Conservation (phyloP, 2,888 invertebrate species). For the Gymnocheta viridis region DNA sequence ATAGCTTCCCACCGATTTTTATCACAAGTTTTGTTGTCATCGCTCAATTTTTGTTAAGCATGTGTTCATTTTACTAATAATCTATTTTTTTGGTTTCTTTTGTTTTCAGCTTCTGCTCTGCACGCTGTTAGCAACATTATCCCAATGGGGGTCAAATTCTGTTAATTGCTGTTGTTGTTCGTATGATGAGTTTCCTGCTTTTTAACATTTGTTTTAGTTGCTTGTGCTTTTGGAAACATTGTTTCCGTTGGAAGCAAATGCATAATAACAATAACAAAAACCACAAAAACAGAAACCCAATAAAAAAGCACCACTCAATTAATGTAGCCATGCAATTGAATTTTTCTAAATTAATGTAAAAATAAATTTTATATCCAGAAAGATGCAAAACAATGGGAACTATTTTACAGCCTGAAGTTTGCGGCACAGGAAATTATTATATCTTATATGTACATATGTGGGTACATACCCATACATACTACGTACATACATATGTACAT, state of each 20-base stretch:
- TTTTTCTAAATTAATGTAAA: constrained; percentile 30
- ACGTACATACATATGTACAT: no score
- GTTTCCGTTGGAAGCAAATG: background rate
- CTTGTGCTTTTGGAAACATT: background rate
- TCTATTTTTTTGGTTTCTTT: background rate
- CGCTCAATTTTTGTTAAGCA: constrained; percentile 45
- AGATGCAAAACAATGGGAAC: no score
- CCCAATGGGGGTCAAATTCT: constrained; percentile 12
- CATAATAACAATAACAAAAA: background rate
- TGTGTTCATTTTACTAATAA: constrained; percentile 28
- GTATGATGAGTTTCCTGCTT: background rate
- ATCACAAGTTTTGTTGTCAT: constrained; percentile 45
- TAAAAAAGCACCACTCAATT: constrained; percentile 1
- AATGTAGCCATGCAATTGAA: constrained; percentile 29
- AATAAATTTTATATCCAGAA: constrained; percentile 35
- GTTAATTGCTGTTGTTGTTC: constrained; percentile 16
- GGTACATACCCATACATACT: no score
- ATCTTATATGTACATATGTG: no score
- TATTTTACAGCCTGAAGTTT: no score
- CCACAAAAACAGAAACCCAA: background rate
- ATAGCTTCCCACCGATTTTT: constrained; percentile 23
- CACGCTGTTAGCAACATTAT: constrained; percentile 39
- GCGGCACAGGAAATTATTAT: no score
- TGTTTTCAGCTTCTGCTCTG: background rate
- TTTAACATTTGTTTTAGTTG: constrained; percentile 14